Percentiles rank a stretch among this genome's conserved stretches.
phyloP scores from a whole-genome alignment of 2,797 vertebrate genomes.

The Heterohyrax brucei region DNA sequence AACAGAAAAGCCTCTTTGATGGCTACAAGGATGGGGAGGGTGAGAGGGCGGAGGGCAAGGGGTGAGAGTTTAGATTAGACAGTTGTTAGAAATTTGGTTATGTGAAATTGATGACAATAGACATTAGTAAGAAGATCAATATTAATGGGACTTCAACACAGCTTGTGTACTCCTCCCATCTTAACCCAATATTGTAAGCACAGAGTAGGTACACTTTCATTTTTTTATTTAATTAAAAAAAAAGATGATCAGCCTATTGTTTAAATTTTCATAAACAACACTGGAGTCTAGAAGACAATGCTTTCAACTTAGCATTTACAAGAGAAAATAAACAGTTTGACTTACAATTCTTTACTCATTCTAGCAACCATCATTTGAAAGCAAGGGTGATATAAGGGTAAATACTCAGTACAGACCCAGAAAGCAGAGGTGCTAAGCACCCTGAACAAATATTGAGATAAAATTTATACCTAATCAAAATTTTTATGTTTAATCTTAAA shows the following conservation, averaged over 20 bases:
- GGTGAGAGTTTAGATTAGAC: no score
- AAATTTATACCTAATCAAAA: background rate
- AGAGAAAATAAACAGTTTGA: background rate
- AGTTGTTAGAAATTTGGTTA: no score
- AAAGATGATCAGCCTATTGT: background rate
- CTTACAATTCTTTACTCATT: background rate
- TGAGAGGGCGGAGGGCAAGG: no score
- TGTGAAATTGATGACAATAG: no score
- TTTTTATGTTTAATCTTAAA: constrained; percentile 18
- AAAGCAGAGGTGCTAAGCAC: background rate
- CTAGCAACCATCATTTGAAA: background rate
- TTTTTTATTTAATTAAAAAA: no score
- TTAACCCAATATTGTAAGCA: no score
- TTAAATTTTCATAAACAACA: background rate
- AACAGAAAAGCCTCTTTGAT: no score
- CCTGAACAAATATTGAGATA: background rate
- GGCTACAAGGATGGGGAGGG: no score
- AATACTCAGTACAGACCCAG: background rate
- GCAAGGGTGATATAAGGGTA: background rate
- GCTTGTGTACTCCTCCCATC: no score
- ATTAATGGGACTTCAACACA: no score
- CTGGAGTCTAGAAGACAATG: background rate
- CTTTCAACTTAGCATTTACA: background rate
- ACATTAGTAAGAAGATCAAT: no score
- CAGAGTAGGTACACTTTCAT: no score